Evolutionary conservation across 2,113 vertebrate genomes (phyloP).

Genomic region (Alethe diademata): DNA sequence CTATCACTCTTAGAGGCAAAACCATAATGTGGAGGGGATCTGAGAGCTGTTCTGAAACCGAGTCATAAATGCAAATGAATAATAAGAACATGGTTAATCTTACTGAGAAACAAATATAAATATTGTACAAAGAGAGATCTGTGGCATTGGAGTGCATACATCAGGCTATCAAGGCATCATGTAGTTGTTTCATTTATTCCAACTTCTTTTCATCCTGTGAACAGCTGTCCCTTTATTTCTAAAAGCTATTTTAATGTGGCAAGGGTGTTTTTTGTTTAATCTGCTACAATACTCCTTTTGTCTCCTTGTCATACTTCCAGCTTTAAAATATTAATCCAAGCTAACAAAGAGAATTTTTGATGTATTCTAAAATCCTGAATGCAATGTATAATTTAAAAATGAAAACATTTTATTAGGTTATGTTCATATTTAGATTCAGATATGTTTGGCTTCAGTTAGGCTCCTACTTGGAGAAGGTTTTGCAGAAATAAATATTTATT

Average conservation of each 20-base stretch:
- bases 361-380: not conserved
- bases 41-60: not conserved
- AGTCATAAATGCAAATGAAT: constrained; percentile 1
- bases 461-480: constrained; percentile 14
- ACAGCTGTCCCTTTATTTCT: not conserved
- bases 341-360: constrained; percentile 23
- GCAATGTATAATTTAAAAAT: constrained; percentile 10
- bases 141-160: not conserved
- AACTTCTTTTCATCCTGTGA: not conserved
- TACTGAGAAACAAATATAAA: constrained; percentile 39
- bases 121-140: not conserved
- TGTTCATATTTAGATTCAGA: constrained; percentile 12
- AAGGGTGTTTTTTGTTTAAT: not conserved
- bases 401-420: constrained; percentile 21
- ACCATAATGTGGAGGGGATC: not conserved
- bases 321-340: constrained; percentile 38
- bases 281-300: constrained; percentile 1
- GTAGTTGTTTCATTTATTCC: not conserved
- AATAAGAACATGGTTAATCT: constrained; percentile 15
- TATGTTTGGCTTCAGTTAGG: constrained; percentile 33
- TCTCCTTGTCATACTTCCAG: constrained; percentile 7
- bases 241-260: not conserved
- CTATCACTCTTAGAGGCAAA: not conserved
- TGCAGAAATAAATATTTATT: constrained; percentile 52
- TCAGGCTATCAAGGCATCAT: not conserved